phyloP scores from a whole-genome alignment of 2,113 vertebrate genomes.

The Myotis brandtii region DNA sequence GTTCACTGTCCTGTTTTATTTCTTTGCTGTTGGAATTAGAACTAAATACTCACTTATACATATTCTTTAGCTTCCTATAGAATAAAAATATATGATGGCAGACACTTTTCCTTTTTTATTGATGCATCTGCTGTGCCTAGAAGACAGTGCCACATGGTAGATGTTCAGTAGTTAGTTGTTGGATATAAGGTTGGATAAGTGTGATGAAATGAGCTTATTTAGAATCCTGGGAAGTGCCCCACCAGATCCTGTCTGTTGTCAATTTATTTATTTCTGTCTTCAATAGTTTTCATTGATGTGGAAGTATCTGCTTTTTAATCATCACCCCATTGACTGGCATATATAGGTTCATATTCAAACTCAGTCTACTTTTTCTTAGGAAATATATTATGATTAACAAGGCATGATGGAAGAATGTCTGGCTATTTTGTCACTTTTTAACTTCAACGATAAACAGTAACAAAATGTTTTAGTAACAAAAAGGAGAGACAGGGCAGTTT shows the following conservation, averaged over 20 bases:
- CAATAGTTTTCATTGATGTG: background rate
- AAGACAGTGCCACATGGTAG: background rate
- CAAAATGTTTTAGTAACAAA: background rate
- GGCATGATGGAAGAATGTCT: background rate
- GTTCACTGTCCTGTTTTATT: background rate
- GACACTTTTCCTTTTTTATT: background rate
- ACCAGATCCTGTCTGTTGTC: background rate
- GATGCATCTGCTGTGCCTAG: background rate
- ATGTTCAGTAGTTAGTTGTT: background rate
- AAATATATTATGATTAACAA: background rate
- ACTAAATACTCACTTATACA: background rate
- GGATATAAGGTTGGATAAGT: background rate
- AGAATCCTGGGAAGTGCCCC: background rate
- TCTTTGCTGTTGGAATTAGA: background rate
- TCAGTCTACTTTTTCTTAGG: conserved; percentile 6
- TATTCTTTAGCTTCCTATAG: background rate
- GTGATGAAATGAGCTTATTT: background rate
- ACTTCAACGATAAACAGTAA: background rate
- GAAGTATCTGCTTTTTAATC: background rate
- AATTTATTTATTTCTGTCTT: background rate
- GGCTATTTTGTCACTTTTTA: background rate
- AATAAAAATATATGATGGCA: background rate
- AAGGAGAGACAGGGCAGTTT: background rate
- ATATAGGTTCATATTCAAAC: background rate
- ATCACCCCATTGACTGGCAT: background rate